phyloP scores from a whole-genome alignment of 2,797 vertebrate genomes.

The Etheostoma perlongum region DNA sequence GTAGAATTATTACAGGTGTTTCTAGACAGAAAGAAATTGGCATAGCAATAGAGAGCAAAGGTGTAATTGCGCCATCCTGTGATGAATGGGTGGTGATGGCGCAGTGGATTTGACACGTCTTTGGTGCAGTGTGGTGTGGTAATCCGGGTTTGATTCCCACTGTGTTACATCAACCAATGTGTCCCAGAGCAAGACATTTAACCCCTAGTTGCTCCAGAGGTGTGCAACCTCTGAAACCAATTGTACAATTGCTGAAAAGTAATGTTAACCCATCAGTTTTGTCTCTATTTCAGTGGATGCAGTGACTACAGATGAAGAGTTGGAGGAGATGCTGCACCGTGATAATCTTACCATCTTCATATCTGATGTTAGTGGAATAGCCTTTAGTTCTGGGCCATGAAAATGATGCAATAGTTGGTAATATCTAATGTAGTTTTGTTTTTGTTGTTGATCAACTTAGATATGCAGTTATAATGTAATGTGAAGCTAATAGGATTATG shows the following conservation, averaged over 20 bases:
- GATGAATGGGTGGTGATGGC: not conserved
- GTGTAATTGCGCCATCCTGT: slow-evolving; percentile 18
- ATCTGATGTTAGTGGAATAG: slow-evolving; percentile 85
- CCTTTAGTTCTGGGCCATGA: not conserved
- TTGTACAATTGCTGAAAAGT: not conserved
- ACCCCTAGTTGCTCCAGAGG: too few species aligned
- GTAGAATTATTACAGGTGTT: not conserved
- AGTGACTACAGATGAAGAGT: slow-evolving; percentile 88
- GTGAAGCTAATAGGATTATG: not conserved
- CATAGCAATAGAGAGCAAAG: not conserved
- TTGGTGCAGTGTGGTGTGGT: too few species aligned
- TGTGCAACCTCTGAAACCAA: not conserved
- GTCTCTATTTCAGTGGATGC: slow-evolving; percentile 84
- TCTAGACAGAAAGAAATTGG: not conserved
- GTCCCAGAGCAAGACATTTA: too few species aligned
- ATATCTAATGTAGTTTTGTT: not conserved
- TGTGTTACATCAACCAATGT: too few species aligned
- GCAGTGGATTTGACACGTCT: too few species aligned
- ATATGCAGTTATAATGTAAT: not conserved
- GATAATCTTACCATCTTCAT: slow-evolving; percentile 90
- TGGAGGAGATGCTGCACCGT: slow-evolving; percentile 91
- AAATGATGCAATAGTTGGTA: not conserved
- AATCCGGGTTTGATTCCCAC: too few species aligned
- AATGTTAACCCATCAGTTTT: not conserved
- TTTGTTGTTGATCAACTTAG: not conserved